A percentile compares a stretch with the other conserved stretches of the same genome.
Evolutionary conservation across 37 sponge, comb jelly and placozoan species (phyloP).

Genomic region (Axinella damicornis): DNA sequence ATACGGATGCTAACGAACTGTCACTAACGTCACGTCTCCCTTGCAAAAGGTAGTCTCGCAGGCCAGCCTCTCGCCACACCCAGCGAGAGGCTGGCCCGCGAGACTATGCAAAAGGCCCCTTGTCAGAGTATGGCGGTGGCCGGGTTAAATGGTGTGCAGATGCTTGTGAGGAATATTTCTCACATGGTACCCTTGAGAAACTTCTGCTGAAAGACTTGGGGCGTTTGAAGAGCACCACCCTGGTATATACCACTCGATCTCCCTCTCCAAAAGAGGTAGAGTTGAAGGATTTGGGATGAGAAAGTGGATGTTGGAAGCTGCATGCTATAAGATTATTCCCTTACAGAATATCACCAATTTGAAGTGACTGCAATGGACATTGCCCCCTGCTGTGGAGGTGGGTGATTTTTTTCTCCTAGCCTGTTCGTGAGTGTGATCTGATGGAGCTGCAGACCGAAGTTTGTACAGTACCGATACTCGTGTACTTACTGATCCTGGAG

Average conservation of each 20-base stretch:
- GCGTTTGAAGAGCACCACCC: slow-evolving; percentile 42
- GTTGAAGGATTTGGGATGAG: neutral
- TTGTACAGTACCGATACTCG: too few relatives aligned
- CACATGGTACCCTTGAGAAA: slow-evolving; percentile 29
- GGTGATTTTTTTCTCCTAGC: slow-evolving; percentile 32
- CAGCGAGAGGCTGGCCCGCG: too few relatives aligned
- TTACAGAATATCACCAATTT: slow-evolving; percentile 34
- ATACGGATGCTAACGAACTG: too few relatives aligned
- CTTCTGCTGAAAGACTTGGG: slow-evolving; percentile 66
- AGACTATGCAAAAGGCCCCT: slow-evolving; percentile 59
- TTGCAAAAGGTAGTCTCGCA: too few relatives aligned
- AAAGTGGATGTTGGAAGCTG: slow-evolving; percentile 91
- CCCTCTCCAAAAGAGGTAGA: slow-evolving; percentile 17
- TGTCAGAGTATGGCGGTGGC: slow-evolving; percentile 40
- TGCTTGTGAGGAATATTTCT: slow-evolving; percentile 62
- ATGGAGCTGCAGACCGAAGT: slow-evolving; percentile 26
- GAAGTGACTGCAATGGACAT: slow-evolving; percentile 78
- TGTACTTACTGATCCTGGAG: neutral
- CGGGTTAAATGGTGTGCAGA: slow-evolving; percentile 79
- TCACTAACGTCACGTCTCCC: too few relatives aligned
- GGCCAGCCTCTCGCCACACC: too few relatives aligned
- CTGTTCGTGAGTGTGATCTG: slow-evolving; percentile 73
- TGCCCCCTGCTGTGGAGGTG: slow-evolving; percentile 79
- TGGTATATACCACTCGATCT: neutral
- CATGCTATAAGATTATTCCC: slow-evolving; percentile 89